A percentile compares a stretch with the other conserved stretches of the same genome.
Conservation (phyloP, 2,888 invertebrate species). For the Acanthoscelides obtectus region DNA sequence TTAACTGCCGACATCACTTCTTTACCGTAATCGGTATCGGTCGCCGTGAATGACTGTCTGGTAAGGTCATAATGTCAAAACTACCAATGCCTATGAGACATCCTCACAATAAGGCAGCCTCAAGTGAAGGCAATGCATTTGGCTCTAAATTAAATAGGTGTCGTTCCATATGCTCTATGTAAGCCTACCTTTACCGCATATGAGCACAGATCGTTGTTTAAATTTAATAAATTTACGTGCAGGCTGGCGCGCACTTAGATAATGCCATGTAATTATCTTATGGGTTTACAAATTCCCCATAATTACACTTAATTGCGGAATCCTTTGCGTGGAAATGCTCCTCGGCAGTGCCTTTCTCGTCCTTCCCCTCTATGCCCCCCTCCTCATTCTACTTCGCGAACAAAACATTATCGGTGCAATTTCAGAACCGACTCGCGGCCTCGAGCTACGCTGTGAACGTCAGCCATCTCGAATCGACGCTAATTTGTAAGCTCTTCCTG, state of each 20-base stretch:
- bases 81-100: too few species aligned
- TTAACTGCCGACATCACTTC: too few species aligned
- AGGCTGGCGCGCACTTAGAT: background rate
- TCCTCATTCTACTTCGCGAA: background rate
- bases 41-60: too few species aligned
- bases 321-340: background rate
- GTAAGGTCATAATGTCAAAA: too few species aligned
- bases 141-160: too few species aligned
- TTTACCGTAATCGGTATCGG: too few species aligned
- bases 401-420: background rate
- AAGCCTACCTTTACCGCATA: background rate
- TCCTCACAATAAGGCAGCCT: too few species aligned
- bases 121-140: too few species aligned
- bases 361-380: background rate
- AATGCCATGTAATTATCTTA: background rate
- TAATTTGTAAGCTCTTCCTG: background rate
- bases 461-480: background rate
- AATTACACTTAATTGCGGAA: background rate
- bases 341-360: background rate
- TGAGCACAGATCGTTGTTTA: background rate
- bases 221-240: background rate
- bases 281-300: background rate
- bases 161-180: too few species aligned
- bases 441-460: background rate
- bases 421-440: background rate